A percentile compares a stretch with the other conserved stretches of the same genome.
phyloP scores from a whole-genome alignment of 2,888 invertebrate species.

The Crioceris asparagi region DNA sequence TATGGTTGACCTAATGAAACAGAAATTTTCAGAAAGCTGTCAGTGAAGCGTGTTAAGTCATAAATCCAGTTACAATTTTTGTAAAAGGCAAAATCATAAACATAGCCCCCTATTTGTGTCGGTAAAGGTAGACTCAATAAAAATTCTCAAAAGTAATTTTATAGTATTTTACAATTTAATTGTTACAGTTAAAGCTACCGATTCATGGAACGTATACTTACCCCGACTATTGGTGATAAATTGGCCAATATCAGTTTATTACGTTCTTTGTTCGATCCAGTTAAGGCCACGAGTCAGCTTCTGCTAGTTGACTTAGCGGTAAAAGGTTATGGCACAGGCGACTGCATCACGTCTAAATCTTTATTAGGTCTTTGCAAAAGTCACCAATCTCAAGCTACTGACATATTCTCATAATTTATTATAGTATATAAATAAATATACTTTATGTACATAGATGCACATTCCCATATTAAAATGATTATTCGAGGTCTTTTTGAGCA shows the following conservation, averaged over 20 bases:
- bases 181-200: constrained; percentile 17
- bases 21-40: constrained; percentile 25
- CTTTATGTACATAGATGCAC: too few species aligned
- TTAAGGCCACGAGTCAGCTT: constrained; percentile 20
- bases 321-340: constrained; percentile 5
- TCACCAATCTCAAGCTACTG: too few species aligned
- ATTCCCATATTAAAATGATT: too few species aligned
- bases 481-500: too few species aligned
- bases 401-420: too few species aligned
- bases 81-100: constrained; percentile 18
- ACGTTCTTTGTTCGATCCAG: constrained; percentile 2
- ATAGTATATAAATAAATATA: too few species aligned
- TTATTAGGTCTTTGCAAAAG: too few species aligned
- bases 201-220: constrained; percentile 14
- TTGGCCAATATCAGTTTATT: constrained; percentile 7
- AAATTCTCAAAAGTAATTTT: constrained; percentile 24
- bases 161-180: constrained; percentile 26
- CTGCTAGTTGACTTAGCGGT: constrained; percentile 12
- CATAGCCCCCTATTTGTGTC: constrained; percentile 17
- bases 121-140: constrained; percentile 17
- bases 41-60: constrained; percentile 23
- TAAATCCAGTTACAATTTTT: constrained; percentile 19
- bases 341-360: too few species aligned
- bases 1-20: constrained; percentile 30
- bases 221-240: constrained; percentile 5